Evolutionary conservation across 2,888 invertebrate species (phyloP), one percentile per base, ranked within the genome.

Genomic region (Anorthoa munda): DNA sequence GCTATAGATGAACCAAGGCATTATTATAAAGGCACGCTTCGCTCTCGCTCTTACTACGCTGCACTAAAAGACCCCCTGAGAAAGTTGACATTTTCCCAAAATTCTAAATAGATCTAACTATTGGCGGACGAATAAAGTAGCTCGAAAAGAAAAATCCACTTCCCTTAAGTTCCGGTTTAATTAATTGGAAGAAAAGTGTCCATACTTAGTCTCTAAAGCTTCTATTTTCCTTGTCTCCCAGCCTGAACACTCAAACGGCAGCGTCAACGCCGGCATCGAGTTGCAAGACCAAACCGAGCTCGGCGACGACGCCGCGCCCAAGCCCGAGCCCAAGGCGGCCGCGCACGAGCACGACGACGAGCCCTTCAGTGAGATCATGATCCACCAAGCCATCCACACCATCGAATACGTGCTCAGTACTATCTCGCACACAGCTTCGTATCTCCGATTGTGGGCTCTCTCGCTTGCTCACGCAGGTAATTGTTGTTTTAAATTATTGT

Each of bases 331-430:
- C 0, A 82, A 86, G 61, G 75, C 85, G 63, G 86, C 73, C 51
- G 78, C 83, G 0, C 93, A 92, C 85, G 91, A 91, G 65, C 96
- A 94, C 87, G 96, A 96, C 0, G 97, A 97, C 0, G 98, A 97
- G 85, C 97, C 98, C 2, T 98, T 99, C 94, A 97, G 98, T 82
- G 99, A 99, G 92, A 95, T 99, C 86, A 98, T 99, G 97, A 99
- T 99, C 88, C 98, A 99, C 93, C 99, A 99, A 92, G 98, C 97
- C 23, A 99, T 99, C 88, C 99, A 99, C 94, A 99, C 99, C 2
- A 99, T 99, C 79, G 99, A 99, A 96, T 99, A 99, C 90, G 99
- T 99, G 81, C 97, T 99, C 81, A 99, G 99, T 89, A 99, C 99
- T 75, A 98, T 99, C 84, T 99, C 99, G 0, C 99, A 99, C 92